Conservation (phyloP, 35 echinoderm and acorn worm species). For the Nesometra sesokonis region DNA sequence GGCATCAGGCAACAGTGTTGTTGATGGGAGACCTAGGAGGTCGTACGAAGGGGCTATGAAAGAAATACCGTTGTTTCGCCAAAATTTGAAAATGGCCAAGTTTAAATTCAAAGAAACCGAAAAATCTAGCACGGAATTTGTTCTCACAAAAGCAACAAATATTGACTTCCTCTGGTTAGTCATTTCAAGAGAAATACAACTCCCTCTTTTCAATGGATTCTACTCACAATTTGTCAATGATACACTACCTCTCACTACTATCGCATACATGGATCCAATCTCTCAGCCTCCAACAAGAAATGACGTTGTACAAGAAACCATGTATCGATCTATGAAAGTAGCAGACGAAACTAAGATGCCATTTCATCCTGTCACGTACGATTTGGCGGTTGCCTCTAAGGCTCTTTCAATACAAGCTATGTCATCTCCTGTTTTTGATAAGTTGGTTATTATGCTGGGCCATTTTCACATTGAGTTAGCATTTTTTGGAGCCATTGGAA, state of each 20-base stretch:
- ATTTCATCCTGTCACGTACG: too few species aligned
- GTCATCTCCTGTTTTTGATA: too few species aligned
- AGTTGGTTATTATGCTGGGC: too few species aligned
- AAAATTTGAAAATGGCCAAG: conserved; percentile 1
- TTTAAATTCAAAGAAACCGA: conserved; percentile 7
- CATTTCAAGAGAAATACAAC: background rate
- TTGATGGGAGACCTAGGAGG: background rate
- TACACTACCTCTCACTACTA: too few species aligned
- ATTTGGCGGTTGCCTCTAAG: too few species aligned
- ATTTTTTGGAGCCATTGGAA: too few species aligned
- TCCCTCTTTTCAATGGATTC: conserved; percentile 3
- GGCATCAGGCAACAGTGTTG: background rate
- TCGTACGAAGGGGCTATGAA: background rate
- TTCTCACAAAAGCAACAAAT: background rate
- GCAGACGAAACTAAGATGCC: too few species aligned
- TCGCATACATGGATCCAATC: background rate
- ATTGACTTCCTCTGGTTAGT: background rate
- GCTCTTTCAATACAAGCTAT: too few species aligned
- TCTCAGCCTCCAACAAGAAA: background rate
- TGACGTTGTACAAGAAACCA: too few species aligned
- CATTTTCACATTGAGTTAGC: too few species aligned
- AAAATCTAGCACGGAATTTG: background rate
- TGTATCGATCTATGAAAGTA: too few species aligned
- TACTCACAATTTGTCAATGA: too few species aligned
- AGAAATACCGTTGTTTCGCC: background rate